Base-by-base conservation (phyloP, 2,797 vertebrate species). In the Cryptoblepharus egeriae region DNA sequence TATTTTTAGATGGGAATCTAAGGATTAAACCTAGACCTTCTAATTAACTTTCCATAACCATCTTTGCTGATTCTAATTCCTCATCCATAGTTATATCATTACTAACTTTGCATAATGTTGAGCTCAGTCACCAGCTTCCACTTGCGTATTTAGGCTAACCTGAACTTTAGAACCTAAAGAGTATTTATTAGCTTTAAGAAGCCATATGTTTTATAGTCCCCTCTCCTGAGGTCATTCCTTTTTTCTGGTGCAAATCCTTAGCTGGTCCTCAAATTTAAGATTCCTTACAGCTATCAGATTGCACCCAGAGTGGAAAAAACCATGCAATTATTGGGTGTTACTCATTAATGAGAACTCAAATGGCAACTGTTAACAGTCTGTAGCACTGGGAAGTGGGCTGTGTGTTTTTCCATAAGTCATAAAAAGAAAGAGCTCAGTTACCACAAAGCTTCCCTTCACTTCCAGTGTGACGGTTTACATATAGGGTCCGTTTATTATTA, bases 321-420 rank as follows among this genome's bases (percentile, higher is more conserved):
- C 87, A 89, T 90, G 81, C 65, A 86, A 89, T 94, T 90, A 90
- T 89, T 92, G 88, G 87, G 90, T 92, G 84, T 80, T 93, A 91
- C 69, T 64, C 69, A 90, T 93, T 91, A 91, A 90, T 84, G 91
- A 80, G 83, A 88, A 93, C 88, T 90, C 87, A 89, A 61, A 92
- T 77, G 80, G 71, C 63, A 91, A 91, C 91, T 86, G 85, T 85
- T 92, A 93, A 87, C 89, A 91, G 79, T 88, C 86, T 85, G 63
- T 86, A 90, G 85, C 86, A 87, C 89, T 32, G 82, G 82, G 57
- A 83, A 81, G 16, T 89, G 67, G 82, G 67, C 81, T 63, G 65
- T 75, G 60, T 45, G 11, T 92, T 84, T 81, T 92, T 85, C 75
- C 87, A 32, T 79, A 0, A 82, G 68, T 74, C 67, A 88, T 87